phyloP scores from a whole-genome alignment of 2,797 vertebrate genomes.

The Monodelphis domestica region DNA sequence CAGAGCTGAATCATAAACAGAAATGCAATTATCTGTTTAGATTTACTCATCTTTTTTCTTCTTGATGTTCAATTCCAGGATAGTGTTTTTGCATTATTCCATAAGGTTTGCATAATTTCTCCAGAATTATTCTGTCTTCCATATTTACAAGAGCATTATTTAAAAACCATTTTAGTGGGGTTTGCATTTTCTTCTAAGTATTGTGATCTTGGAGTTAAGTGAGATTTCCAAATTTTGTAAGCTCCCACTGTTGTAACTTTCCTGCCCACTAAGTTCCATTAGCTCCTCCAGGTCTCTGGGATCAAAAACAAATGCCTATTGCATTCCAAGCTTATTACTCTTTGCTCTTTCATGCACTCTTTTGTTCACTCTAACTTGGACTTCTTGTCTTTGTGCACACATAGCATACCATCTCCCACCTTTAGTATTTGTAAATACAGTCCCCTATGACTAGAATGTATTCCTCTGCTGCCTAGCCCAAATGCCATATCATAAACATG shows the following conservation, averaged over 20 bases:
- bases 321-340: neutral
- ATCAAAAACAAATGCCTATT: neutral
- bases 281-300: neutral
- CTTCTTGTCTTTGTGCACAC: neutral
- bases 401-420: neutral
- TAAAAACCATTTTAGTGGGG: neutral
- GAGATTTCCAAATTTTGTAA: neutral
- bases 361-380: neutral
- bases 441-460: neutral
- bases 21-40: neutral
- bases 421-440: neutral
- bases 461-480: neutral
- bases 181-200: neutral
- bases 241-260: neutral
- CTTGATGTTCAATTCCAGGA: neutral
- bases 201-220: neutral
- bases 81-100: neutral
- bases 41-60: neutral
- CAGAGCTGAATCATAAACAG: neutral
- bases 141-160: neutral
- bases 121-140: neutral
- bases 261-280: neutral
- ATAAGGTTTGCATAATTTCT: neutral
- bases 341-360: neutral
- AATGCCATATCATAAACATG: no score